phyloP scores from a whole-genome alignment of 2,113 vertebrate species.

The Isurus oxyrinchus region DNA sequence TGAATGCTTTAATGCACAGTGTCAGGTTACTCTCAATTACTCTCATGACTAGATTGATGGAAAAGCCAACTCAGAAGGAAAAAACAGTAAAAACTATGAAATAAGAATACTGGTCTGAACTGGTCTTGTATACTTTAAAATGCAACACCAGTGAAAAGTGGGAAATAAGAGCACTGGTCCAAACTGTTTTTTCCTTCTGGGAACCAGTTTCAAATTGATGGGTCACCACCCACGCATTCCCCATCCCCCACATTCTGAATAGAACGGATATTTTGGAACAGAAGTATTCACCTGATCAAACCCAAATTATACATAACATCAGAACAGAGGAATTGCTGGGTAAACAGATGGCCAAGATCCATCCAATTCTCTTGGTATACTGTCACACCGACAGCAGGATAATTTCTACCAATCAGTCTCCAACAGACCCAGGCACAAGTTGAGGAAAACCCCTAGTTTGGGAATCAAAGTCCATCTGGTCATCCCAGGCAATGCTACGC shows the following conservation, averaged over 20 bases:
- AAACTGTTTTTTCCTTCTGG: no score
- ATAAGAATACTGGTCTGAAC: no score
- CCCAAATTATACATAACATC: neutral
- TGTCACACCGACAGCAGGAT: neutral
- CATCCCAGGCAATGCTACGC: neutral
- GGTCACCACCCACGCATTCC: no score
- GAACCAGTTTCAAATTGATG: no score
- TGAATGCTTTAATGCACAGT: neutral
- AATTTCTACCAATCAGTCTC: neutral
- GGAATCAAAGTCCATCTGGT: neutral
- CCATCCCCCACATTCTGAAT: neutral
- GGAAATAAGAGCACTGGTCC: no score
- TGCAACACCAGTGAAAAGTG: no score
- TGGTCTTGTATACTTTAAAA: no score
- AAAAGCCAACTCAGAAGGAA: neutral
- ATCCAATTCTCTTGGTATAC: neutral
- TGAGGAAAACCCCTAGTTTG: neutral
- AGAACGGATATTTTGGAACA: neutral
- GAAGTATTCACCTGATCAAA: neutral
- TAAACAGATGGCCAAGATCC: neutral
- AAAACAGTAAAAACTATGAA: no score
- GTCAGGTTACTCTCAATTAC: neutral
- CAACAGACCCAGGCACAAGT: neutral
- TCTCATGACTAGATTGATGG: neutral
- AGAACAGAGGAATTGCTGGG: neutral